phyloP scores from a whole-genome alignment of 35 echinoderm and acorn worm genomes.

The Heliocidaris tuberculata region DNA sequence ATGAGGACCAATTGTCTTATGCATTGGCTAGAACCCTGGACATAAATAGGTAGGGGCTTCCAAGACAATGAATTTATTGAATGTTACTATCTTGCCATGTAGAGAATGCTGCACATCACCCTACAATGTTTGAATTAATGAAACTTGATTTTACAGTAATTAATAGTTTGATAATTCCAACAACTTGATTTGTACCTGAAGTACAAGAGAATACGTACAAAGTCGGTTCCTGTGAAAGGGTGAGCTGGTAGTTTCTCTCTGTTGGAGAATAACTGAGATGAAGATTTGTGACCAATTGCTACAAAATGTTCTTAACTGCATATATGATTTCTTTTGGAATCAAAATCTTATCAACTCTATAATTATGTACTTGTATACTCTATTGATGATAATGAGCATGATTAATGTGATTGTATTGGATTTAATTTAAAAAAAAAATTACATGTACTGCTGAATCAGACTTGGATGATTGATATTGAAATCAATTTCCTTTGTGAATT shows the following conservation, averaged over 20 bases:
- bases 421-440: not conserved
- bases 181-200: not conserved
- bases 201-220: too few relatives aligned
- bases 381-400: not conserved
- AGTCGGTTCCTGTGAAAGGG: not conserved
- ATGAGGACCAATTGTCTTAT: too few relatives aligned
- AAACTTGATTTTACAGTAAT: not conserved
- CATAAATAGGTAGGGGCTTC: too few relatives aligned
- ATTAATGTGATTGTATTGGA: not conserved
- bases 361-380: not conserved
- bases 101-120: not conserved
- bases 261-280: too few relatives aligned
- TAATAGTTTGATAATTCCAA: not conserved
- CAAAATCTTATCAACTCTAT: not conserved
- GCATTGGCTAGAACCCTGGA: too few relatives aligned
- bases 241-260: not conserved
- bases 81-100: not conserved
- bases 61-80: not conserved
- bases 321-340: not conserved
- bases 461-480: not conserved
- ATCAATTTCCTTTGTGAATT: not conserved
- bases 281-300: too few relatives aligned
- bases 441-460: not conserved
- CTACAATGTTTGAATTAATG: not conserved
- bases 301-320: not conserved